Conservation (phyloP, 2,888 invertebrate species). For the Cheilosia variabilis region DNA sequence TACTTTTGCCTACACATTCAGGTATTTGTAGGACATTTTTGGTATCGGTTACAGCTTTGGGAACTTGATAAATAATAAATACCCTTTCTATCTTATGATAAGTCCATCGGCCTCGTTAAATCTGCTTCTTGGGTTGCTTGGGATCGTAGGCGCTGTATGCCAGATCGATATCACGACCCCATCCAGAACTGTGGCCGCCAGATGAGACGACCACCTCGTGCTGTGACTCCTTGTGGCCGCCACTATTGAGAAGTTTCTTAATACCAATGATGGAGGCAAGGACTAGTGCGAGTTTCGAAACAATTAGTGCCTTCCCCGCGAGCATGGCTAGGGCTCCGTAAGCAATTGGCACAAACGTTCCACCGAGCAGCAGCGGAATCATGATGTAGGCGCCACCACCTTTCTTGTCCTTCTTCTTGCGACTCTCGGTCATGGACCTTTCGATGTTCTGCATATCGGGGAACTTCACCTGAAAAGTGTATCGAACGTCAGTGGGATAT, state of each 20-base stretch:
- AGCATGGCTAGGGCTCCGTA: slow-evolving; percentile 92
- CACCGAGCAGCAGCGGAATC: slow-evolving; percentile 91
- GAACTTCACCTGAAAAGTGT: slow-evolving; percentile 87
- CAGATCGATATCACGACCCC: slow-evolving; percentile 88
- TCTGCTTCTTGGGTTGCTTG: slow-evolving; percentile 79
- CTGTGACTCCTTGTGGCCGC: slow-evolving; percentile 86
- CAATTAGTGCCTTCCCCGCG: slow-evolving; percentile 93
- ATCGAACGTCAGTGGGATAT: background rate
- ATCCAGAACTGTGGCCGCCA: slow-evolving; percentile 88
- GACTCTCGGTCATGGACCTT: slow-evolving; percentile 86
- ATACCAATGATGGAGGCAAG: slow-evolving; percentile 93
- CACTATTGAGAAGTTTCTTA: slow-evolving; percentile 91
- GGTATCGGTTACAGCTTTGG: slow-evolving; percentile 63
- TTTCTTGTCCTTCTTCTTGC: slow-evolving; percentile 89
- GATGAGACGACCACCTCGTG: slow-evolving; percentile 90
- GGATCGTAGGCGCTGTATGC: slow-evolving; percentile 86
- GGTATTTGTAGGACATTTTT: slow-evolving; percentile 7
- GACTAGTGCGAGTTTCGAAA: slow-evolving; percentile 92
- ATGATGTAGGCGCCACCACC: slow-evolving; percentile 88
- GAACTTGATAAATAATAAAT: slow-evolving; percentile 49
- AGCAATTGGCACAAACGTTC: slow-evolving; percentile 92
- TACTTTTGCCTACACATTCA: slow-evolving; percentile 23
- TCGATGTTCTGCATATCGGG: slow-evolving; percentile 88
- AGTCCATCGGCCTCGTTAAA: slow-evolving; percentile 1
- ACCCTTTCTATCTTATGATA: slow-evolving; percentile 1